A percentile compares a stretch with the other conserved stretches of the same genome.
phyloP scores from a whole-genome alignment of 2,888 invertebrate species.

The Mesodorylaimus sp. region DNA sequence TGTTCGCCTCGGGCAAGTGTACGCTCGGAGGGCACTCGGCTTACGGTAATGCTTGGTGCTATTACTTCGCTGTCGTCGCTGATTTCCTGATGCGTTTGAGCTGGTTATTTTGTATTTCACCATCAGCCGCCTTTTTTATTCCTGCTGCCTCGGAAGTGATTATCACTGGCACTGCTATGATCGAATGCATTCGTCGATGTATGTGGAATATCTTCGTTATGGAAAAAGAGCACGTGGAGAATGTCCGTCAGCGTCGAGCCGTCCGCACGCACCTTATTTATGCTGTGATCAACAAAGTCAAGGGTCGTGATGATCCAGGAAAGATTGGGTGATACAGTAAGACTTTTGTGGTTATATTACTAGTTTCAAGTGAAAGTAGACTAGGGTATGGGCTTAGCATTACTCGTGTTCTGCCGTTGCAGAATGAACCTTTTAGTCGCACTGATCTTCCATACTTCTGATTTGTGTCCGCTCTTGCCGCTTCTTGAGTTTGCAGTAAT shows the following conservation, averaged over 20 bases:
- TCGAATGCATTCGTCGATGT: constrained; percentile 1
- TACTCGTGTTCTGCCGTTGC: too few species aligned
- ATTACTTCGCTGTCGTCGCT: background rate
- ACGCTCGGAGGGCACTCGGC: background rate
- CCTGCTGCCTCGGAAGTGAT: background rate
- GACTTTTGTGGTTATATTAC: too few species aligned
- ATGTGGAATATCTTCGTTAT: background rate
- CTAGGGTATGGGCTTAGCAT: too few species aligned
- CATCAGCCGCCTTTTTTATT: background rate
- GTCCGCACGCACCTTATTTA: too few species aligned
- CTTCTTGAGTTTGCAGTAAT: too few species aligned
- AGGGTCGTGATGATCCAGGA: too few species aligned
- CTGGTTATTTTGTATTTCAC: background rate
- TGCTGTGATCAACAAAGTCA: too few species aligned
- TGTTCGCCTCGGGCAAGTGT: constrained; percentile 45
- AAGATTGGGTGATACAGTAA: too few species aligned
- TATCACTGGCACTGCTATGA: background rate
- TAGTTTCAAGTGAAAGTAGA: too few species aligned
- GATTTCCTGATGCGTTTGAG: background rate
- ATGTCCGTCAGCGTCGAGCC: background rate
- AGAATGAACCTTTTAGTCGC: too few species aligned
- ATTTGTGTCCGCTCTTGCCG: too few species aligned
- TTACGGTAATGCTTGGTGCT: background rate
- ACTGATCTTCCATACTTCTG: too few species aligned
- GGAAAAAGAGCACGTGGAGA: constrained; percentile 2